phyloP scores from a whole-genome alignment of 2,797 vertebrate species.

The Fratercula arctica region DNA sequence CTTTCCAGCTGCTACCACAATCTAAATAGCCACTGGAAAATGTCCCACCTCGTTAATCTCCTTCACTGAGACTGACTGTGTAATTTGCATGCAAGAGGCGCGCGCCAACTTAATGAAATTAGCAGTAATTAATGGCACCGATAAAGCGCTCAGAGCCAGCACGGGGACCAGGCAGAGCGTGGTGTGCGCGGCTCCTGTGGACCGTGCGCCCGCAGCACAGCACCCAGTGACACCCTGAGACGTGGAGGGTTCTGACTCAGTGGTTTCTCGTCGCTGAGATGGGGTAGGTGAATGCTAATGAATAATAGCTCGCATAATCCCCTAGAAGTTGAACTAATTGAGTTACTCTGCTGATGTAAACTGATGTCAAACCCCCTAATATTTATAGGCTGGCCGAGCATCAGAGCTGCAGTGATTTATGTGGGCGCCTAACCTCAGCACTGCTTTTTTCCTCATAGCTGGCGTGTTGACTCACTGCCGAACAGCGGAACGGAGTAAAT shows the following conservation, averaged over 20 bases:
- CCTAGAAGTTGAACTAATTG: background rate
- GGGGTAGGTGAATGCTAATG: background rate
- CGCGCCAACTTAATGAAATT: background rate
- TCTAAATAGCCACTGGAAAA: background rate
- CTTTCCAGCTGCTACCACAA: background rate
- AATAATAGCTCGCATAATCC: background rate
- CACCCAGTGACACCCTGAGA: background rate
- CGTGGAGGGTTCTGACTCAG: fast-evolving
- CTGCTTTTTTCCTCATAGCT: background rate
- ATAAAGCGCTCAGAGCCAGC: background rate
- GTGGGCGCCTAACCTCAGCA: background rate
- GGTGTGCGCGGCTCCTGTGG: background rate
- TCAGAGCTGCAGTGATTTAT: constrained; percentile 15
- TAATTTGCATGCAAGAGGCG: background rate
- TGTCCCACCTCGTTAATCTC: background rate
- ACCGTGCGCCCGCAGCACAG: fast-evolving
- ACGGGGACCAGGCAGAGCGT: background rate
- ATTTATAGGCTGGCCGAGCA: background rate
- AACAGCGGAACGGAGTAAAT: background rate
- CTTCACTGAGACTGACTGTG: background rate
- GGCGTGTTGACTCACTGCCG: background rate
- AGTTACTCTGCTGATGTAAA: constrained; percentile 29
- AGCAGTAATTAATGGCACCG: constrained; percentile 16
- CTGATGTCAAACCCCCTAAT: background rate
- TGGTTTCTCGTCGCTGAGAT: background rate